Evolutionary conservation across 2,797 vertebrate genomes (phyloP).

Genomic region (Xerus rutilus): DNA sequence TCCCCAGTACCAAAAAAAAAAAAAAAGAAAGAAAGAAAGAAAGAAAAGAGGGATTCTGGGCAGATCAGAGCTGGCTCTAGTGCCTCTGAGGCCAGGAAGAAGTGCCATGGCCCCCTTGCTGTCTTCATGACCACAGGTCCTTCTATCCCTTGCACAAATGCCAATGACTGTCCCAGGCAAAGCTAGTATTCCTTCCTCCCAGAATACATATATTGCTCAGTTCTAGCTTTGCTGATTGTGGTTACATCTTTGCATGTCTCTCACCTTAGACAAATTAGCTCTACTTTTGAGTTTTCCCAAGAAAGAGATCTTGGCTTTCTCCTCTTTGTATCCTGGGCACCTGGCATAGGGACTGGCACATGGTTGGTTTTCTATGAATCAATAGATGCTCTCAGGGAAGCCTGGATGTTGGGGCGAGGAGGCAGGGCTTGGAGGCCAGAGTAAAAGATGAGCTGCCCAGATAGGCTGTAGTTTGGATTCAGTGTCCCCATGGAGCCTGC

Average conservation of each 20-base stretch:
- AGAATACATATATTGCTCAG: slow-evolving; percentile 27
- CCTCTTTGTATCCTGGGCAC: slow-evolving; percentile 50
- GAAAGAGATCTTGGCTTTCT: slow-evolving; percentile 51
- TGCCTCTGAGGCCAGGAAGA: neutral
- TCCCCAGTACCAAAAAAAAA: too few species aligned
- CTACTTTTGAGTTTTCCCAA: slow-evolving; percentile 45
- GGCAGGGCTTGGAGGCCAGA: neutral
- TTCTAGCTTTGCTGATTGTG: neutral
- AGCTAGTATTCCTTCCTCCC: slow-evolving; percentile 17
- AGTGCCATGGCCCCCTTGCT: neutral
- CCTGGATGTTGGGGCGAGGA: neutral
- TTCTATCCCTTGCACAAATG: slow-evolving; percentile 8
- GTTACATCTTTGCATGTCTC: neutral
- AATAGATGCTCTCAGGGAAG: neutral
- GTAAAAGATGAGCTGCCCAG: neutral
- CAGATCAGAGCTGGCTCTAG: neutral
- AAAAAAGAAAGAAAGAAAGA: too few species aligned
- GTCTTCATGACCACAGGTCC: neutral
- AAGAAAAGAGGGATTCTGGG: neutral
- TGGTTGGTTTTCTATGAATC: slow-evolving; percentile 52
- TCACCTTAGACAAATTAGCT: slow-evolving; percentile 33
- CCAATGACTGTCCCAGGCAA: neutral
- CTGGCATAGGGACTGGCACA: slow-evolving; percentile 3
- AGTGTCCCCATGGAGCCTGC: neutral
- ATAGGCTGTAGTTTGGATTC: neutral